Evolutionary conservation across 2,113 vertebrate genomes (phyloP), one percentile per base, ranked within the genome.

Genomic region (Potamarius usumacintae): DNA sequence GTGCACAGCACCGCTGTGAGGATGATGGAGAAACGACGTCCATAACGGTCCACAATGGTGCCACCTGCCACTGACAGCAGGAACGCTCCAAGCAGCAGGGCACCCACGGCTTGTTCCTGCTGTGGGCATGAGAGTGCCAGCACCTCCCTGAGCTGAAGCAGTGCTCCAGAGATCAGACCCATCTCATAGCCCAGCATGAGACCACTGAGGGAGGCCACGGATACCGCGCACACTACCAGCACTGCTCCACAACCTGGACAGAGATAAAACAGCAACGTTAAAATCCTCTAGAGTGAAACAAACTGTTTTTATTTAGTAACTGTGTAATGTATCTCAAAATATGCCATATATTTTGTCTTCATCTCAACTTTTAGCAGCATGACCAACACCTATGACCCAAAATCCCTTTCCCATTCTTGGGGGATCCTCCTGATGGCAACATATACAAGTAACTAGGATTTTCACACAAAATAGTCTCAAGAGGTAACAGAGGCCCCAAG

Each of bases 131-230:
- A 96, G 4, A 99, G 95, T 1, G 93, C 86, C 86, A 99, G 92
- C 72, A 94, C 87, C 7, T 92, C 95, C 55, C 94, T 95, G 91
- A 99, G 95, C 92, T 99, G 97, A 55, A 99, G 96, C 91, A 99
- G 95, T 52, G 97, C 97, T 72, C 98, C 97, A 0, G 98, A 99
- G 90, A 98, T 98, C 89, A 99, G 93, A 77, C 97, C 97, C 89
- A 99, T 91, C 90, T 98, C 97, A 30, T 99, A 99, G 7, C 98
- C 98, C 94, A 99, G 94, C 92, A 98, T 96, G 92, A 99, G 95
- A 90, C 98, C 98, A 60, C 98, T 98, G 90, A 97, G 34, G 0
- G 97, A 97, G 25, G 98, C 97, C 20, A 93, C 87, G 5, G 89
- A 87, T 0, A 95, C 91, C 11, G 97, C 96, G 1, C 96, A 96